Evolutionary conservation across 2,797 vertebrate genomes (phyloP), one percentile per base, ranked within the genome.

Genomic region (Spheniscus humboldti): DNA sequence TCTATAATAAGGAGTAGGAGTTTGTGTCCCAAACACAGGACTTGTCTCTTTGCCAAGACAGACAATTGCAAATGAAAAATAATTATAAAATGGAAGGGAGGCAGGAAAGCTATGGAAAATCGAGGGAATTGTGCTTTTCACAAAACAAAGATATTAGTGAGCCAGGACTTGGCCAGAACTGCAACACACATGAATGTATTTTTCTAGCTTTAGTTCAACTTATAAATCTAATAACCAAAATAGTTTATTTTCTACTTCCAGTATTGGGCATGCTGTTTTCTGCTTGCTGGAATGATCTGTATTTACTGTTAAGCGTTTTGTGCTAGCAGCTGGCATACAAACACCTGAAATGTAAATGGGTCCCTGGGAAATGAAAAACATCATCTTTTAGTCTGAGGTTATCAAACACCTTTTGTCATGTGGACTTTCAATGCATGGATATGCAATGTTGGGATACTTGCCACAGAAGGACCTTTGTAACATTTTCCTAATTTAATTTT

Each of bases 61-160:
- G 88, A 76, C 39, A 85, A 88, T 56, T 89, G 28, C 43, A 93
- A 86, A 59, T 33, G 48, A 79, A 95, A 95, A 91, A 91, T 39
- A 76, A 79, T 25, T 22, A 47, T 76, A 79, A 79, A 92, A 78
- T 30, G 24, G 13, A 45, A 43, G 31, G 24, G 4, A 7, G 18
- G 27, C 16, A 73, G 47, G 17, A 39, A 74, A 83, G 31, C 57
- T 72, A 53, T 3, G 8, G 69, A 89, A 94, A 95, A 92, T 53
- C 25, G 82, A 77, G 18, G 12, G 23, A 94, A 85, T 53, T 77
- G 35, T 90, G n/a, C 25, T 87, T 93, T 89, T 79, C 56, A 53
- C 24, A 24, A 79, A 73, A 74, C 25, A 69, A 62, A 62, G 37
- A 3, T 48, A 33, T n/a, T 45, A 50, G 24, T 60, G 45, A 82